These are phyloP conservation scores for Lophotriccus pileatus DNA, from an alignment of 2,797 vertebrate species.

Conservation along the genomic window DNA sequence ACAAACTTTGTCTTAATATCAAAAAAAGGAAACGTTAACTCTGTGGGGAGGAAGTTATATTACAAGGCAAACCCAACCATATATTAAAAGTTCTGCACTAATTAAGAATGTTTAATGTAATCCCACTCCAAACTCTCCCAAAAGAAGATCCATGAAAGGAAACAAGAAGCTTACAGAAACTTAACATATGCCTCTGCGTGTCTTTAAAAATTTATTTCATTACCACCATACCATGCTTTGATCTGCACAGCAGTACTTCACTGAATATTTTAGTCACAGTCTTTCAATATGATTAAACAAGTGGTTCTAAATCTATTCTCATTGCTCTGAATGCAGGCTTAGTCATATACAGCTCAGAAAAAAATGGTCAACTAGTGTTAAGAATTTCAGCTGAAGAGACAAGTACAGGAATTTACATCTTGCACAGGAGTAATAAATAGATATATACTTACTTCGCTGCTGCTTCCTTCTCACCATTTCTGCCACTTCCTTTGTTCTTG, in stretches of 20 bases:
- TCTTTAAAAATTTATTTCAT: background rate
- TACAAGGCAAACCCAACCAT: background rate
- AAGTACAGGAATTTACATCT: background rate
- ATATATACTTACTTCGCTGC: slow-evolving; percentile 59
- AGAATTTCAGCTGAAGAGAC: background rate
- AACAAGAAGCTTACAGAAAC: background rate
- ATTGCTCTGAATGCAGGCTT: background rate
- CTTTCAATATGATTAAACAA: background rate
- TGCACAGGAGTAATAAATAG: background rate
- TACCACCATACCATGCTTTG: background rate
- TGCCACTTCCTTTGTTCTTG: slow-evolving; percentile 24
- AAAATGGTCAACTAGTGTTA: background rate
- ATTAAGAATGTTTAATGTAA: background rate
- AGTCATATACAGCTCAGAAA: background rate
- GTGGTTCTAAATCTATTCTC: background rate
- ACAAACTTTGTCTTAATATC: background rate
- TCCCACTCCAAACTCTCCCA: background rate
- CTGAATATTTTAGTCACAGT: background rate
- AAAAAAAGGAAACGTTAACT: background rate
- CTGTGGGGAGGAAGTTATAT: background rate
- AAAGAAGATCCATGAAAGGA: background rate
- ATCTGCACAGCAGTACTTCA: background rate
- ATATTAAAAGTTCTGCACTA: background rate
- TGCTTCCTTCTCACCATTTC: slow-evolving; percentile 60
- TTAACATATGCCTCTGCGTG: background rate